Evolutionary conservation across 2,797 vertebrate genomes (phyloP).

Genomic region (Microcaecilia unicolor): DNA sequence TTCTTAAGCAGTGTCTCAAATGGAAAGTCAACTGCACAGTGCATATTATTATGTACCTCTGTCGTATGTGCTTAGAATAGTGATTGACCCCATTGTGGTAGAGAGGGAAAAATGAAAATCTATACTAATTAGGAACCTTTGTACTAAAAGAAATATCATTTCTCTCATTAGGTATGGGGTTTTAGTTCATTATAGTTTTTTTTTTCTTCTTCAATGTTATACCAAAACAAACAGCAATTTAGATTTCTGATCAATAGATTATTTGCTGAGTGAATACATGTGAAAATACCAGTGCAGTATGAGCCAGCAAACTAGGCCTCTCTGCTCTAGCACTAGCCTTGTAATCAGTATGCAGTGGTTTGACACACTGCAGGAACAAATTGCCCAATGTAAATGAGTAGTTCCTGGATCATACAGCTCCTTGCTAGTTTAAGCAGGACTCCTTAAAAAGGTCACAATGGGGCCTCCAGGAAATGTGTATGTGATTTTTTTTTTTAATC

Average conservation of each 20-base stretch:
- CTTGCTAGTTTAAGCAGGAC: constrained; percentile 22
- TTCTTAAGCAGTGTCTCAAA: constrained; percentile 33
- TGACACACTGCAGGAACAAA: constrained; percentile 19
- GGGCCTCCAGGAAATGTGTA: constrained; percentile 24
- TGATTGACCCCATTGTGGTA: constrained; percentile 34
- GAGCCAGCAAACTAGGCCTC: constrained; percentile 34
- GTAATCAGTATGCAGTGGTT: constrained; percentile 23
- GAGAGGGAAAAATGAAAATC: constrained; percentile 45
- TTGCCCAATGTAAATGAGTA: constrained; percentile 23
- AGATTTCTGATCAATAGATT: constrained; percentile 51
- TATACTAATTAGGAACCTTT: constrained; percentile 51
- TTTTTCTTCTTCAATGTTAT: constrained; percentile 30
- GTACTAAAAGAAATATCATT: constrained; percentile 48
- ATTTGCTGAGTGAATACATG: constrained; percentile 43
- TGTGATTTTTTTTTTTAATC: too few relatives aligned
- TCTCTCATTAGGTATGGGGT: constrained; percentile 30
- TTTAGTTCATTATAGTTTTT: constrained; percentile 30
- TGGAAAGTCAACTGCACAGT: constrained; percentile 39
- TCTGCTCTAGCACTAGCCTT: constrained; percentile 25
- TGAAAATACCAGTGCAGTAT: constrained; percentile 39
- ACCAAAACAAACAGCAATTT: constrained; percentile 32
- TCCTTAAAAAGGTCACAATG: constrained; percentile 26
- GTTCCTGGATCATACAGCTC: constrained; percentile 16
- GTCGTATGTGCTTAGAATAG: constrained; percentile 53
- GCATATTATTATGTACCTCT: constrained; percentile 52